These are phyloP conservation scores for Pavo muticus DNA, from an alignment of 2,113 vertebrate genomes.

Conservation along the genomic window DNA sequence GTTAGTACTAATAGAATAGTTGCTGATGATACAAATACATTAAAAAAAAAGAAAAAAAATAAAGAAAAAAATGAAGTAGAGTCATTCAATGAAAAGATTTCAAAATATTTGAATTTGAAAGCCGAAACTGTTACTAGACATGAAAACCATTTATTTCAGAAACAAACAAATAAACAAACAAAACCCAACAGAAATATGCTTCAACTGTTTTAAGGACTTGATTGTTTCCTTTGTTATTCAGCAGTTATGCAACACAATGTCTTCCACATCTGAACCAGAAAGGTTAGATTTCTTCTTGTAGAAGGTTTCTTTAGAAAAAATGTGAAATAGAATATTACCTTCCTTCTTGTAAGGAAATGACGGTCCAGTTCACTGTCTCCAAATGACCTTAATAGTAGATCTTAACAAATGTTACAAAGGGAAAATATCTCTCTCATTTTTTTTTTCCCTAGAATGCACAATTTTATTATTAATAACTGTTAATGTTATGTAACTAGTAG, in stretches of 20 bases:
- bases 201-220: background rate
- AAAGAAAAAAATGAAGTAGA: background rate
- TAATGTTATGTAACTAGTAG: background rate
- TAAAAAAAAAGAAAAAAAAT: background rate
- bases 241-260: background rate
- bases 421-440: background rate
- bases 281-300: background rate
- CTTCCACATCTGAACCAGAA: background rate
- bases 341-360: background rate
- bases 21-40: background rate
- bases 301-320: background rate
- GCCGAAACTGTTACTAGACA: background rate
- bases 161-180: too few relatives aligned
- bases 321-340: background rate
- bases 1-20: background rate
- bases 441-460: background rate
- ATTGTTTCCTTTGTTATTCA: background rate
- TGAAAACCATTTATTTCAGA: background rate
- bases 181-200: background rate
- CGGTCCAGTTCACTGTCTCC: background rate
- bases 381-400: background rate
- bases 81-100: background rate
- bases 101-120: background rate
- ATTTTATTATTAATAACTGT: background rate
- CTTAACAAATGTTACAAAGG: background rate